Evolutionary conservation across 2,113 vertebrate genomes (phyloP).

Genomic region (Cacatua alba): DNA sequence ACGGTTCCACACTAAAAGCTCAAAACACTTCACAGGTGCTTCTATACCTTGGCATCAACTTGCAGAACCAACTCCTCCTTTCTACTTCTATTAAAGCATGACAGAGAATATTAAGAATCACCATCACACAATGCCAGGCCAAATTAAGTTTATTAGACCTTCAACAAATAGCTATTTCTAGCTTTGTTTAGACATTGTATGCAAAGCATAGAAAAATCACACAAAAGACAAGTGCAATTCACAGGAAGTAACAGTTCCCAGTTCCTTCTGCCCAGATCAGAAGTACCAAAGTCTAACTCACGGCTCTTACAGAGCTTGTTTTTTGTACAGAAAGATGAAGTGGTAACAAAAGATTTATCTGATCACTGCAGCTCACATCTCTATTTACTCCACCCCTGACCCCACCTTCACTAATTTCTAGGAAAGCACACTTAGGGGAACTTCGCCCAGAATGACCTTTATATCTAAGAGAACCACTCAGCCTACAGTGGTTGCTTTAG

Average conservation of each 20-base stretch:
- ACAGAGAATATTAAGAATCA: not conserved
- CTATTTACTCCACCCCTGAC: not conserved
- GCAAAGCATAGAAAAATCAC: not conserved
- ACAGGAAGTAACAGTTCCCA: not conserved
- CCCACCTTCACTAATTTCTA: not conserved
- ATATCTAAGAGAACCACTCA: not conserved
- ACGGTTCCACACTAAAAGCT: not conserved
- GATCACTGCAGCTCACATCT: not conserved
- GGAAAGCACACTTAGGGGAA: not conserved
- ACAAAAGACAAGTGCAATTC: not conserved
- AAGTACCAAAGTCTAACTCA: not conserved
- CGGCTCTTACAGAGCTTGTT: not conserved
- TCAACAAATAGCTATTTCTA: not conserved
- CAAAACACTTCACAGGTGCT: not conserved
- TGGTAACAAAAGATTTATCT: not conserved
- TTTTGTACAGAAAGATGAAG: not conserved
- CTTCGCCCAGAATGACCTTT: not conserved
- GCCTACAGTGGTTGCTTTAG: not conserved
- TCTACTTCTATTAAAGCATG: not conserved
- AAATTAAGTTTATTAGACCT: not conserved
- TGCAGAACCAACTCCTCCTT: not conserved
- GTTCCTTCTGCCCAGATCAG: not conserved
- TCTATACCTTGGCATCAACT: not conserved
- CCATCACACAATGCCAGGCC: not conserved
- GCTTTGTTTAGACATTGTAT: not conserved